These are phyloP conservation scores for Rhadina sibilatrix DNA, from an alignment of 2,113 vertebrate genomes.

Conservation along the genomic window DNA sequence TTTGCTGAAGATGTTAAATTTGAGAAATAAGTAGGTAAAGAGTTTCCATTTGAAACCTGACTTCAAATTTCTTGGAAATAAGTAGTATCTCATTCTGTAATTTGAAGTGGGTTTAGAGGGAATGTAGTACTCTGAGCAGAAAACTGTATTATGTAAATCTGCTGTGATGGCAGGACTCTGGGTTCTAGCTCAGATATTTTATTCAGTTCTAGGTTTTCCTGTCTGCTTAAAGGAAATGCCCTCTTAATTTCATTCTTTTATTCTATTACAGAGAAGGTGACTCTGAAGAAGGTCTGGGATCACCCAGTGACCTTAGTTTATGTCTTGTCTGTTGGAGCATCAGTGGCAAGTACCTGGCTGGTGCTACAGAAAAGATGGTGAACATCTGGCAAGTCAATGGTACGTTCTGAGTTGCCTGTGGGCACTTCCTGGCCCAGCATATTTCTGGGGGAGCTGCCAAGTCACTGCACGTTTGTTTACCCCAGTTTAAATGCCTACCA, in stretches of 20 bases:
- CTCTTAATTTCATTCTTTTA: neutral
- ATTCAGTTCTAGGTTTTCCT: neutral
- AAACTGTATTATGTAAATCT: neutral
- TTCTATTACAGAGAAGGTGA: slow-evolving; percentile 79
- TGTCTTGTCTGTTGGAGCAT: slow-evolving; percentile 94
- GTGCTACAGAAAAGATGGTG: slow-evolving; percentile 92
- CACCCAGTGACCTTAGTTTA: slow-evolving; percentile 88
- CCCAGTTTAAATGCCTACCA: neutral
- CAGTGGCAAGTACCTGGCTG: slow-evolving; percentile 91
- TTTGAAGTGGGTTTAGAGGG: neutral
- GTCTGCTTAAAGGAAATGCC: neutral
- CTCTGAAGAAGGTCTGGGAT: slow-evolving; percentile 84
- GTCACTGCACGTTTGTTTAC: neutral
- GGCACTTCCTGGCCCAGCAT: rapidly evolving
- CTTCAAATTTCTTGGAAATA: neutral
- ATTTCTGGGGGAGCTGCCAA: neutral
- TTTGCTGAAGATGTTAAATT: neutral
- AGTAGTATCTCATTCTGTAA: neutral
- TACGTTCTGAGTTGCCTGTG: slow-evolving; percentile 46
- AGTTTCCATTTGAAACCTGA: neutral
- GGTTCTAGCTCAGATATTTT: neutral
- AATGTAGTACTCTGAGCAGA: neutral
- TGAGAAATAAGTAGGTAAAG: neutral
- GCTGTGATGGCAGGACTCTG: neutral
- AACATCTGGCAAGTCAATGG: slow-evolving; percentile 99